A percentile compares a stretch with the other conserved stretches of the same genome.
Evolutionary conservation across 2,888 invertebrate genomes (phyloP).

Genomic region (Sympetrum striolatum): DNA sequence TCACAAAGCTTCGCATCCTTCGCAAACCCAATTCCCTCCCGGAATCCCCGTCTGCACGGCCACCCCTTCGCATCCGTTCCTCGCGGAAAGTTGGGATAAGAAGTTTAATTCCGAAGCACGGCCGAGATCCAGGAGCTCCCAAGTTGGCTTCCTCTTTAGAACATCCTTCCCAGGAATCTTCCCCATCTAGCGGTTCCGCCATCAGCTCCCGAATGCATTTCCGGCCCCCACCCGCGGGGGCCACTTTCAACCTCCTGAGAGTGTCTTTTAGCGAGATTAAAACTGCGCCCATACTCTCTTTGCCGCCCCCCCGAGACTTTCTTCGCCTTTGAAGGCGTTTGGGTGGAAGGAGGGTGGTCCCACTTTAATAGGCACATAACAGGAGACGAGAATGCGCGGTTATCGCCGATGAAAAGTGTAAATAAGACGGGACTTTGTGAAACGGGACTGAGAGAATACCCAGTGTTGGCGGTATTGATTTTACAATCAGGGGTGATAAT

Average conservation of each 20-base stretch:
- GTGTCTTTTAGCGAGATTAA: slow-evolving; percentile 35
- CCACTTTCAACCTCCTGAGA: not conserved
- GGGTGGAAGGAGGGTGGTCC: not conserved
- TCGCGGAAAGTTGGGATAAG: not conserved
- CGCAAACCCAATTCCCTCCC: not conserved
- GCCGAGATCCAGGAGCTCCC: not conserved
- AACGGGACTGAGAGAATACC: too few species aligned
- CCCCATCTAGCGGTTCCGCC: slow-evolving; percentile 34
- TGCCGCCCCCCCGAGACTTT: not conserved
- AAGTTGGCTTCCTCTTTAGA: not conserved
- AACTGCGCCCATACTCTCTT: not conserved
- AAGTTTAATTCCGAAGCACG: not conserved
- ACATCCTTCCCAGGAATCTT: not conserved
- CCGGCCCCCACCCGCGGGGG: slow-evolving; percentile 45
- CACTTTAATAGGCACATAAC: not conserved
- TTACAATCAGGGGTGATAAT: too few species aligned
- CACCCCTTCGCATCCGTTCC: not conserved
- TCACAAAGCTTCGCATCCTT: not conserved
- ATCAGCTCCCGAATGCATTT: slow-evolving; percentile 45
- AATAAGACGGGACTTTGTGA: not conserved
- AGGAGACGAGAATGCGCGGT: not conserved
- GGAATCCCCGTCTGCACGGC: not conserved
- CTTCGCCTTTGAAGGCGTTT: not conserved
- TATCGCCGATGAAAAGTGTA: not conserved
- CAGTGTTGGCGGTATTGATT: too few species aligned